Base-by-base conservation (phyloP, 2,113 vertebrate genomes). In the Muscicapa adusta region DNA sequence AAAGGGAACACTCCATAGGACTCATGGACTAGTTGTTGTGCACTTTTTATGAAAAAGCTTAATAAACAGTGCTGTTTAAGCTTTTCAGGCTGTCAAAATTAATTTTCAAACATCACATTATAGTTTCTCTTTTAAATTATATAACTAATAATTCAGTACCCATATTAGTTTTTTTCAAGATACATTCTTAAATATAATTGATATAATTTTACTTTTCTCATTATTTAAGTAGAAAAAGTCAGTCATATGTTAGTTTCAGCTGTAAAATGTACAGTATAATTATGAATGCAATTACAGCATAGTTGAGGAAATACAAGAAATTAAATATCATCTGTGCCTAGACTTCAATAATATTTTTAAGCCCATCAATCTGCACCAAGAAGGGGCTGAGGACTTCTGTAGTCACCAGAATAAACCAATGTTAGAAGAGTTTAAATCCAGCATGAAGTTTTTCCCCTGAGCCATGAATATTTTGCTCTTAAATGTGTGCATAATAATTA, bases 341-440 rank as follows among this genome's bases (percentile, higher is more conserved):
- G 11, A 28, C 33, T 43, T 76, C 36, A 76, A 24, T 6, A 47
- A 10, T 34, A 40, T 56, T 74, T 17, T 42, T 6, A 73, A 12
- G 4, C 5, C 6, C 10, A 50, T 54, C 8, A 25, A 28, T 36
- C 1, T 6, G 12, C 8, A 2, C 22, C 28, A 12, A 53, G 25
- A 73, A 66, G 13, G 2, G 8, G 1, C 3, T 56, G 8, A 45
- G 3, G 4, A 3, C 7, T 68, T 65, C 36, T 68, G 2, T 5
- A 68, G 8, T 18, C 14, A 36, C 5, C 11, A 47, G 12, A 84
- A 63, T 24, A 68, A 73, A 62, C 3, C 14, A 23, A 1, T 33
- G 7, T 71, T 78, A 61, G 24, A 85, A 72, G 11, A 74, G 3
- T 9, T 63, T 72, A 51, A 72, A 72, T 53, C 6, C 31, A 72